A percentile compares a stretch with the other conserved stretches of the same genome.
Evolutionary conservation across 2,888 invertebrate genomes (phyloP).

Genomic region (Lithodes maja): DNA sequence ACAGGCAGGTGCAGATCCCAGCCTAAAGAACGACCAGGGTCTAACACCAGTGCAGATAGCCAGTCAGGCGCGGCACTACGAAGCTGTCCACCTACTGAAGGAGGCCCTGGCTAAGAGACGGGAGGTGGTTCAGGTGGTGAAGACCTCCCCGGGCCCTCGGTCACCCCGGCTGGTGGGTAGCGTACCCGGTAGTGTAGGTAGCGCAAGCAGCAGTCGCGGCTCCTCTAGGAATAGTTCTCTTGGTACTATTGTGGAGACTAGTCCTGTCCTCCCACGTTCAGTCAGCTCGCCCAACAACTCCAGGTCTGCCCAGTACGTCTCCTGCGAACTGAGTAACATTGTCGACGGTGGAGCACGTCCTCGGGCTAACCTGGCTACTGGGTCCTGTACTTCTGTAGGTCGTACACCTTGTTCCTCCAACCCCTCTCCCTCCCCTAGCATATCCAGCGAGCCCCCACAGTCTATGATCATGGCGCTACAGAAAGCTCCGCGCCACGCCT

Average conservation of each 20-base stretch:
- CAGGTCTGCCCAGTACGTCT: slow-evolving; percentile 55
- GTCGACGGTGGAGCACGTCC: slow-evolving; percentile 65
- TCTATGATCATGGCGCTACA: slow-evolving; percentile 57
- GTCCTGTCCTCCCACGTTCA: slow-evolving; percentile 59
- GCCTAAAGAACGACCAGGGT: slow-evolving; percentile 88
- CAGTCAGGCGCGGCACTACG: slow-evolving; percentile 80
- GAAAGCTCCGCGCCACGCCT: slow-evolving; percentile 61
- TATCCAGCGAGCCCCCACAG: slow-evolving; percentile 67
- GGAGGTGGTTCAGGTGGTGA: slow-evolving; percentile 46
- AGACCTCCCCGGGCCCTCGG: slow-evolving; percentile 54
- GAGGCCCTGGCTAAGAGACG: slow-evolving; percentile 57
- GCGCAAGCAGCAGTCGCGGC: slow-evolving; percentile 61
- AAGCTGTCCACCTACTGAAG: slow-evolving; percentile 60
- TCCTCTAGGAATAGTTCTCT: slow-evolving; percentile 67
- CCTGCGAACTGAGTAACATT: slow-evolving; percentile 68
- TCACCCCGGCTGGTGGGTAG: slow-evolving; percentile 56
- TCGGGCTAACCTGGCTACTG: slow-evolving; percentile 27
- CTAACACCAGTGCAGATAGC: slow-evolving; percentile 96
- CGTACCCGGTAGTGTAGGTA: slow-evolving; percentile 38
- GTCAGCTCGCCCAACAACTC: slow-evolving; percentile 43
- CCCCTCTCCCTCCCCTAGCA: slow-evolving; percentile 69
- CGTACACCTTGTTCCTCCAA: slow-evolving; percentile 59
- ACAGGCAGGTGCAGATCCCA: slow-evolving; percentile 90
- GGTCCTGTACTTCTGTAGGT: slow-evolving; percentile 60
- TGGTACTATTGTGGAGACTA: slow-evolving; percentile 69